Conservation (phyloP, 2,113 vertebrate genomes). For the Oenanthe oenanthe region DNA sequence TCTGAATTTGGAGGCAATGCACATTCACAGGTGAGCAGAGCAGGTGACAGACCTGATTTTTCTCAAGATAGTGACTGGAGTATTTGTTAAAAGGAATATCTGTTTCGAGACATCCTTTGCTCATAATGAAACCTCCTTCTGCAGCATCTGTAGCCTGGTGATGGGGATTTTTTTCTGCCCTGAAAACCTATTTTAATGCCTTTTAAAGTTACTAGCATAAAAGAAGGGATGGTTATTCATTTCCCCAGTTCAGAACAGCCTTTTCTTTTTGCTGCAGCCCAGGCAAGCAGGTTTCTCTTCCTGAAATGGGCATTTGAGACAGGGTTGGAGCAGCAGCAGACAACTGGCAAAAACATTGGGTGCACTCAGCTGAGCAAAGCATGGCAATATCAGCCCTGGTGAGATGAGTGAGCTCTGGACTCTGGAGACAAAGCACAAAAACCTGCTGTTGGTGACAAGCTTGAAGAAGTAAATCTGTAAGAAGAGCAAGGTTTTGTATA, state of each 20-base stretch:
- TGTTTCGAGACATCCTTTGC: neutral
- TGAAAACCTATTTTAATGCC: neutral
- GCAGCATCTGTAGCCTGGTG: neutral
- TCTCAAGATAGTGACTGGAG: neutral
- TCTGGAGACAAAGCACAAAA: neutral
- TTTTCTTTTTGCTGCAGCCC: neutral
- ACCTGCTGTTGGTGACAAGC: neutral
- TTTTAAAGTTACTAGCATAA: neutral
- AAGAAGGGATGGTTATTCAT: neutral
- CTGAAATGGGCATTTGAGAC: neutral
- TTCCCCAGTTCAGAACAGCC: neutral
- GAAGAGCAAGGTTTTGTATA: slow-evolving; percentile 14
- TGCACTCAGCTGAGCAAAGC: neutral
- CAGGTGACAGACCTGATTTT: neutral
- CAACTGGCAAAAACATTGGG: accelerated
- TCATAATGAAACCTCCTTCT: neutral
- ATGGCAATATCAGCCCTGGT: neutral
- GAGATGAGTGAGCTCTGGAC: neutral
- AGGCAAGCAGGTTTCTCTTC: neutral
- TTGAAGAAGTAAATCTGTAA: neutral
- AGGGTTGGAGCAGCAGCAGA: neutral
- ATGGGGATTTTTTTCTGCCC: neutral
- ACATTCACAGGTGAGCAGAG: neutral
- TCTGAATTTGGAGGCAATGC: neutral
- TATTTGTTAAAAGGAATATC: neutral